Conservation (phyloP, 2,113 vertebrate species). For the cat (Felis catus) region F.catus_Fca126_mat1.0 CM031413.1:135326001-135326500, state of each 20-base stretch:
- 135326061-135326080: constrained; percentile 41
- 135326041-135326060: constrained; percentile 29
- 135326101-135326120: constrained; percentile 55
- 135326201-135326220: constrained; percentile 51
- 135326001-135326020: constrained; percentile 28
- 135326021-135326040: neutral
- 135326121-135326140: constrained; percentile 55
- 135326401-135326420: too few relatives aligned
- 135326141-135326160: constrained; percentile 31
- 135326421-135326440: too few relatives aligned
- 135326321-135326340: constrained; percentile 56
- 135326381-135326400: too few relatives aligned
- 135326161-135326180: constrained; percentile 63
- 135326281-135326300: constrained; percentile 44
- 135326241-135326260: constrained; percentile 67
- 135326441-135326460: too few relatives aligned
- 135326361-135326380: too few relatives aligned
- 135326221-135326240: constrained; percentile 74
- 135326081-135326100: constrained; percentile 17
- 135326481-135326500: too few relatives aligned
- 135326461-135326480: too few relatives aligned
- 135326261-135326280: constrained; percentile 54
- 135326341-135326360: neutral
- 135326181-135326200: constrained; percentile 61
- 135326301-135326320: neutral